Evolutionary conservation across 2,113 vertebrate genomes (phyloP).

Genomic region (Carlito syrichta): DNA sequence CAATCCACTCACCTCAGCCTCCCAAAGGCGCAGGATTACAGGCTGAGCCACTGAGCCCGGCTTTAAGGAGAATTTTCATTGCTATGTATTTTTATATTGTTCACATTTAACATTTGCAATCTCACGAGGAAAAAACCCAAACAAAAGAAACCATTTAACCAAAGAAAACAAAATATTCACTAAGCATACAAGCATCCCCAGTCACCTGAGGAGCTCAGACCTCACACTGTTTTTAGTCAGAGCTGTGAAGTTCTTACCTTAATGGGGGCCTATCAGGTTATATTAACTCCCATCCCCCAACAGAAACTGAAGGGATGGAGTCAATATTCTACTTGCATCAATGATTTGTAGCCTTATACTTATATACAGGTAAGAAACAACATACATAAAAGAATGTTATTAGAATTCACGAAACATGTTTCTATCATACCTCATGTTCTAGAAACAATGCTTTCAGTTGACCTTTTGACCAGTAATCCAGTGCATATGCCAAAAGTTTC

Average conservation of each 20-base stretch:
- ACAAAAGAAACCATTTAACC: background rate
- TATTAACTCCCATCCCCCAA: background rate
- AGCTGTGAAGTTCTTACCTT: background rate
- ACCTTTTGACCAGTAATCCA: constrained; percentile 91
- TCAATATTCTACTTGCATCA: background rate
- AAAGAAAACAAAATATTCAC: background rate
- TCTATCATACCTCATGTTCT: constrained; percentile 86
- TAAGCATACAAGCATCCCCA: background rate
- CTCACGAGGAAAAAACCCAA: background rate
- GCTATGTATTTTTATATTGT: background rate
- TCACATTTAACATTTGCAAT: constrained; percentile 4
- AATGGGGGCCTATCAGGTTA: background rate
- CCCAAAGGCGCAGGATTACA: too few species aligned
- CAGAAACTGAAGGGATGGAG: background rate
- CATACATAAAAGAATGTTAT: background rate
- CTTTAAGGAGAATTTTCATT: background rate
- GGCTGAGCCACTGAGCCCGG: too few species aligned
- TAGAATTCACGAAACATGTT: background rate
- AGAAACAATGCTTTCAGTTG: constrained; percentile 89
- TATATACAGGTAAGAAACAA: background rate
- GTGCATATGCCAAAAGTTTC: constrained; percentile 93
- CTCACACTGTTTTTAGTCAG: background rate
- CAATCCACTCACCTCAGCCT: too few species aligned
- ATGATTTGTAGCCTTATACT: background rate
- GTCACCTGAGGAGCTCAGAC: background rate